Evolutionary conservation across 1,140 invertebrate species (phyloP), one percentile per base, ranked within the genome.

Genomic region (Branchinecta lynchi): DNA sequence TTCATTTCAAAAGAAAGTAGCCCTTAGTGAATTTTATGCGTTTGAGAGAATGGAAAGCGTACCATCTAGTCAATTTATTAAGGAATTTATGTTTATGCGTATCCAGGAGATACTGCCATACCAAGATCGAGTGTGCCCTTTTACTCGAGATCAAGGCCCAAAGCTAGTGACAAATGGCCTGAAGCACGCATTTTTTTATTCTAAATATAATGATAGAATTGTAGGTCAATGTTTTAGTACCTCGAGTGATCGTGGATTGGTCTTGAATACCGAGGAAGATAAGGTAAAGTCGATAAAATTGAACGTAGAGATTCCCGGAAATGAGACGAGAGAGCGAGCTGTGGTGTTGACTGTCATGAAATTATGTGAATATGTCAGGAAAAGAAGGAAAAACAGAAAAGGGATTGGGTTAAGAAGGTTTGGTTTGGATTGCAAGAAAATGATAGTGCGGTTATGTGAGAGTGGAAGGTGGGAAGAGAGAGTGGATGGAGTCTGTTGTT

Each of bases 161-260:
- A 51, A 51, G 46, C n/a, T 51, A 51, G 46, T 51, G 9, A 51
- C n/a, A 51, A 51, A 51, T 51, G 46, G 46, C 46, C 46, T 51
- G n/a, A 51, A 51, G 46, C 9, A 51, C 46, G 46, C n/a, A 51
- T 9, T 51, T 51, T 51, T 51, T 51, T 51, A 51, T 51, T 51
- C n/a, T 51, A 51, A 51, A 51, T 51, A 51, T 51, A 51, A 51
- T 51, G n/a, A 51, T 51, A n/a, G 46, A 51, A 51, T n/a, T 51
- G 46, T 51, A 51, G 46, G n/a, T 51, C 9, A 51, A 51, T 51
- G 46, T 51, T 51, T 51, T 51, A 51, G 46, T 51, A n/a, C 46
- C 46, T 51, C n/a, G n/a, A 51, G 46, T 51, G n/a, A n/a, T n/a
- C n/a, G 46, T 51, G 46, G 46, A 51, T 9, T 51, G 46, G 46